Conservation (phyloP, 64 coral and sea anemone species). For the Stichodactyla helianthus region DNA sequence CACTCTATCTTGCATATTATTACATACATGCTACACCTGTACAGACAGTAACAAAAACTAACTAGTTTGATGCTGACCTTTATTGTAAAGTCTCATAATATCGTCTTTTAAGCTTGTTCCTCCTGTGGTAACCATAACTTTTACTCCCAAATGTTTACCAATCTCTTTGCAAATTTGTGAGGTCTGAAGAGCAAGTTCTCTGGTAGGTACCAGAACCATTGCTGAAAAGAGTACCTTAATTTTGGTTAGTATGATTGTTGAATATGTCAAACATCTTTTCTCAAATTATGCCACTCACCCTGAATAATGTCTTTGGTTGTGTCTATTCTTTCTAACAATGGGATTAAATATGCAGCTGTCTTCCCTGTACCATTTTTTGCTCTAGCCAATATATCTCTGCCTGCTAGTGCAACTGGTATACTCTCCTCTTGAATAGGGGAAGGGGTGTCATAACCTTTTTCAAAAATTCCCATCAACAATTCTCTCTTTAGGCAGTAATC, state of each 20-base stretch:
- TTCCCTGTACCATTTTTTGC: constrained; percentile 99
- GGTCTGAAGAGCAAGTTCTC: constrained; percentile 93
- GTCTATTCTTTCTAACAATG: constrained; percentile 86
- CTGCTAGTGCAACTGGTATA: constrained; percentile 91
- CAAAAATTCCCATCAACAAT: constrained; percentile 97
- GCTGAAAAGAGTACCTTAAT: constrained; percentile 39
- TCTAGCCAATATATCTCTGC: constrained; percentile 91
- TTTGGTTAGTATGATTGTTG: neutral
- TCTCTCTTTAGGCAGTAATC: constrained; percentile 96
- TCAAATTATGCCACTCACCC: constrained; percentile 42
- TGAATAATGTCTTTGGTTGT: constrained; percentile 76
- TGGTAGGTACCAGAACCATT: constrained; percentile 87
- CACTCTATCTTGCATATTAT: too few species aligned
- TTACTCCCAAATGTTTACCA: constrained; percentile 87
- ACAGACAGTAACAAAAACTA: too few species aligned
- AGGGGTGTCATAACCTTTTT: constrained; percentile 95
- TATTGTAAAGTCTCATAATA: constrained; percentile 96
- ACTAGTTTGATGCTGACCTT: constrained; percentile 42
- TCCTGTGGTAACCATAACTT: constrained; percentile 97
- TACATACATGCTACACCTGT: too few species aligned
- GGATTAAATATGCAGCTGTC: constrained; percentile 96
- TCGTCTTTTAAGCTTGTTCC: constrained; percentile 99
- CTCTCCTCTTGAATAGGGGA: constrained; percentile 99
- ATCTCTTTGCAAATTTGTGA: constrained; percentile 97
- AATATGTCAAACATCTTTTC: neutral